phyloP scores from a whole-genome alignment of 1,140 invertebrate species.

The Nebria ingens region DNA sequence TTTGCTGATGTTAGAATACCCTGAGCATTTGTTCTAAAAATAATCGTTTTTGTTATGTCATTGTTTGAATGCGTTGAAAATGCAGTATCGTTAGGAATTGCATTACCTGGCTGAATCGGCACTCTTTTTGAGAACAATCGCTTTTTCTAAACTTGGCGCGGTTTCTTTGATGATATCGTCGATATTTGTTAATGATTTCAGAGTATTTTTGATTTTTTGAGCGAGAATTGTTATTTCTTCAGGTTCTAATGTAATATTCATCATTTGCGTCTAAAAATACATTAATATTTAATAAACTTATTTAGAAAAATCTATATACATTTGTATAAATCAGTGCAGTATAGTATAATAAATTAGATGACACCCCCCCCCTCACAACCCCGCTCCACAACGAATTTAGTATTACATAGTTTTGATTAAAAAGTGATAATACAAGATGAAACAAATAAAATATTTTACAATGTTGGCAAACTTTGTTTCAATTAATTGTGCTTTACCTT shows the following conservation, averaged over 20 bases:
- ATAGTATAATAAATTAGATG: too few relatives aligned
- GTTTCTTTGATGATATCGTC: conserved; percentile 83
- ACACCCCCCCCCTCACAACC: too few relatives aligned
- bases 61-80: not conserved
- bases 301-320: conserved; percentile 11
- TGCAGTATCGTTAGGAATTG: conserved; percentile 22
- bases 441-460: too few relatives aligned
- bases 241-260: conserved; percentile 58
- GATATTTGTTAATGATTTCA: conserved; percentile 77
- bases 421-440: too few relatives aligned
- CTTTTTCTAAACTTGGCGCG: conserved; percentile 59
- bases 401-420: too few relatives aligned
- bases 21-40: conserved; percentile 36
- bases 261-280: conserved; percentile 29
- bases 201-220: conserved; percentile 72
- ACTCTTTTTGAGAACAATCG: conserved; percentile 60
- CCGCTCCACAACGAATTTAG: too few relatives aligned
- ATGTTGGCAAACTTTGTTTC: too few relatives aligned
- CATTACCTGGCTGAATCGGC: conserved; percentile 67
- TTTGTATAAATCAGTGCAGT: too few relatives aligned
- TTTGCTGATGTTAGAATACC: conserved; percentile 45
- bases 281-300: conserved; percentile 4
- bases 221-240: conserved; percentile 78
- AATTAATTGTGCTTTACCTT: conserved; percentile 62
- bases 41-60: not conserved